Percentiles rank a stretch among this genome's conserved stretches.
phyloP scores from a whole-genome alignment of 2,797 vertebrate species.

The Borostomias antarcticus region DNA sequence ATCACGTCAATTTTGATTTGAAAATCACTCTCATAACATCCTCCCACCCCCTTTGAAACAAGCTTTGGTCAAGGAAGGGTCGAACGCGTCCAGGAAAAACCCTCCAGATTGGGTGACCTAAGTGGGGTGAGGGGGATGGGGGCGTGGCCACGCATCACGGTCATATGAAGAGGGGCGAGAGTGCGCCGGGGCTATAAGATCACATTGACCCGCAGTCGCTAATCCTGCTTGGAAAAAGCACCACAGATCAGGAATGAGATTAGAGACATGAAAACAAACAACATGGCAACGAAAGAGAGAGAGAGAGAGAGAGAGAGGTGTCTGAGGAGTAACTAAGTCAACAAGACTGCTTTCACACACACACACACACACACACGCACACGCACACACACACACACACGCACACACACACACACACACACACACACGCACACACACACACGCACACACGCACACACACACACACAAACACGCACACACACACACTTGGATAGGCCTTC shows the following conservation, averaged over 20 bases:
- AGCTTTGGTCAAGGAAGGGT: too few species aligned
- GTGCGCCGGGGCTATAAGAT: slow-evolving; percentile 14
- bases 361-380: slow-evolving; percentile 45
- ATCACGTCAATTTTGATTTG: too few species aligned
- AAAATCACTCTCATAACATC: too few species aligned
- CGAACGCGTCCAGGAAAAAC: too few species aligned
- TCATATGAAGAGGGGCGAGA: background rate
- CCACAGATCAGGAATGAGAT: slow-evolving; percentile 39
- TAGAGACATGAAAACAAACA: slow-evolving; percentile 42
- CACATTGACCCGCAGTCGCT: slow-evolving; percentile 41
- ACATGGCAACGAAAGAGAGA: slow-evolving; percentile 27
- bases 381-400: background rate
- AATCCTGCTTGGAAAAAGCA: slow-evolving; percentile 43
- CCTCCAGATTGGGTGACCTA: too few species aligned
- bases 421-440: slow-evolving; percentile 12
- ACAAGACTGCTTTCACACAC: slow-evolving; percentile 55
- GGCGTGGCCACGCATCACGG: background rate
- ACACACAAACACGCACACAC: slow-evolving; percentile 20
- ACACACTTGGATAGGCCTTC: slow-evolving; percentile 10
- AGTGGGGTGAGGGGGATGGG: too few species aligned
- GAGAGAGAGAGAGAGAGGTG: too few species aligned
- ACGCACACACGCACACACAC: slow-evolving; percentile 47
- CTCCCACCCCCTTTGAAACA: too few species aligned
- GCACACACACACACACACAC: slow-evolving; percentile 46
- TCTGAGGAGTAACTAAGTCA: slow-evolving; percentile 38